Base-by-base conservation (phyloP, 2,797 vertebrate species). In the Sebastes variabilis region DNA sequence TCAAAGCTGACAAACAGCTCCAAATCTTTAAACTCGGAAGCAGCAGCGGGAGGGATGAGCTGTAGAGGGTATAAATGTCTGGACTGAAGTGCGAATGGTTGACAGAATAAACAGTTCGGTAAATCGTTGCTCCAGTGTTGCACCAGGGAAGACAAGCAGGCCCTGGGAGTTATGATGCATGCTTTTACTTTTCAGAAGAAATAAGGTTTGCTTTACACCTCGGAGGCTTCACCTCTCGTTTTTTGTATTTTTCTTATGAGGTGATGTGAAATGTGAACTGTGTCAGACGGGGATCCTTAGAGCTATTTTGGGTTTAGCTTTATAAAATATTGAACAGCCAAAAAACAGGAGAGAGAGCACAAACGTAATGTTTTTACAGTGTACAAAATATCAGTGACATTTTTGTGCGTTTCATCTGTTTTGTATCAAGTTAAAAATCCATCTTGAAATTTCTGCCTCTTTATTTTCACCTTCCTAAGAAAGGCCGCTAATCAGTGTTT, bases 1-100 rank as follows among this genome's bases (percentile, higher is more conserved):
- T 68, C 54, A 81, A 81, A 84, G 81, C 62, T 85, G 77, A 90
- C 76, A 84, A 88, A 83, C 52, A 29, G 59, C 66, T 77, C 75
- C 67, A 59, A 67, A 79, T 79, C 81, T 81, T 71, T 68, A 52
- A 85, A 82, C 38, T 77, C 67, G 71, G 79, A 68, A 70, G 59
- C 76, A 66, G 76, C 38, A 27, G 79, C 42, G 60, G 42, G 24
- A 62, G 66, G 58, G 72, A 77, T 72, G 79, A 75, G 62, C 79
- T 83, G 79, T 20, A 34, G 59, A 66, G 75, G 65, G 64, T 77
- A 54, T 71, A 69, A 76, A 80, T 68, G 72, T 80, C 76, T 82
- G 69, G 74, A 75, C 58, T 82, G 60, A 79, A 76, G 67, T 55
- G 67, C 65, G 86, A 81, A 70, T 16, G 65, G 49, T 66, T 83